phyloP scores from a whole-genome alignment of 1,140 invertebrate genomes.

The Neuroterus valhalla region DNA sequence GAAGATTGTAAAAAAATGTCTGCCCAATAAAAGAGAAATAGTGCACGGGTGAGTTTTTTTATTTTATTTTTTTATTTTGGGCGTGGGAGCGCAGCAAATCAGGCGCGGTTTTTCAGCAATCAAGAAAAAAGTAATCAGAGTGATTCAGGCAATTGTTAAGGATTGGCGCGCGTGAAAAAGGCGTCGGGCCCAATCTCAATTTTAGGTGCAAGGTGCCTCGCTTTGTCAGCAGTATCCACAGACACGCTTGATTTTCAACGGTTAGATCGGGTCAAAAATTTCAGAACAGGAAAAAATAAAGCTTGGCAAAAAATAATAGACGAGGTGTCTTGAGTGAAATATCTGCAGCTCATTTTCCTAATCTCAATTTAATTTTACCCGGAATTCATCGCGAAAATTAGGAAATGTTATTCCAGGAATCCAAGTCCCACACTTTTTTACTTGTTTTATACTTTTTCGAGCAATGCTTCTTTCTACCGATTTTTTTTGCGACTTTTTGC shows the following conservation, averaged over 20 bases:
- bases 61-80: too few relatives aligned
- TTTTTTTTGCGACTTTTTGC: too few relatives aligned
- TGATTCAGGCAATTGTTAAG: not conserved
- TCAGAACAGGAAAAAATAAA: not conserved
- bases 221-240: conserved; percentile 8
- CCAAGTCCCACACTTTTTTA: too few relatives aligned
- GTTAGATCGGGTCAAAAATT: not conserved
- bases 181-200: not conserved
- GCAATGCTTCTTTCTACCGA: too few relatives aligned
- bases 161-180: conserved; percentile 5
- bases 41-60: not conserved
- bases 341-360: not conserved
- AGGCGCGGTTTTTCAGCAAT: not conserved
- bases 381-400: too few relatives aligned
- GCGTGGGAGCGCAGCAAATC: not conserved
- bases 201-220: conserved; percentile 7
- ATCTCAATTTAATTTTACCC: too few relatives aligned
- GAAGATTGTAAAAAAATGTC: not conserved
- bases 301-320: conserved; percentile 2
- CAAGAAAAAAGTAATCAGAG: not conserved
- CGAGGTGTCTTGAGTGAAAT: not conserved
- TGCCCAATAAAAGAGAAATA: not conserved
- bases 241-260: conserved; percentile 8
- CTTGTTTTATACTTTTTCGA: too few relatives aligned
- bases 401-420: too few relatives aligned